phyloP scores from a whole-genome alignment of 2,888 invertebrate genomes.

The Malachius bipustulatus region DNA sequence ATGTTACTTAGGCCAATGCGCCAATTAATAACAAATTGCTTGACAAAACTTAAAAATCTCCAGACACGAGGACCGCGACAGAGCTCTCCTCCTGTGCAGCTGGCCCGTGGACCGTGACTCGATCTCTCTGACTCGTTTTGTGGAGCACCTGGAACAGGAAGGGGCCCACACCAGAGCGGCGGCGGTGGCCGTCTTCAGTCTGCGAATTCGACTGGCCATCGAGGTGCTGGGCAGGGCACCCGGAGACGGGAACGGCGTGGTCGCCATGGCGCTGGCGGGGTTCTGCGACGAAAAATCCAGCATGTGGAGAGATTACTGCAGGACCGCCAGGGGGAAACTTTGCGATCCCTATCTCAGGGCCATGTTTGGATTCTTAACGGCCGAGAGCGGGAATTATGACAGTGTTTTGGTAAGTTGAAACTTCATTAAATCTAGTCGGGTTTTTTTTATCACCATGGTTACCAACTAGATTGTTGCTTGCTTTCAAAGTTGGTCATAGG shows the following conservation, averaged over 20 bases:
- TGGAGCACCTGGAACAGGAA: conserved; percentile 61
- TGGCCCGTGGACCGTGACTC: conserved; percentile 75
- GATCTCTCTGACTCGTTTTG: conserved; percentile 41
- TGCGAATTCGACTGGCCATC: conserved; percentile 72
- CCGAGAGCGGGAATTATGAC: conserved; percentile 64
- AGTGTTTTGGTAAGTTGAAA: conserved; percentile 58
- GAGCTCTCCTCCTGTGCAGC: conserved; percentile 76
- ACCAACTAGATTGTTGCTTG: too few species aligned
- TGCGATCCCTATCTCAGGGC: conserved; percentile 85
- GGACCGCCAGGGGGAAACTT: conserved; percentile 60
- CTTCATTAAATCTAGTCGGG: too few species aligned
- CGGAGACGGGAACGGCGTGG: conserved; percentile 37
- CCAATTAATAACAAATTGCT: too few species aligned
- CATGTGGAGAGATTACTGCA: conserved; percentile 66
- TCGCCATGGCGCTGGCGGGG: conserved; percentile 75
- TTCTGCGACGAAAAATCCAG: conserved; percentile 75
- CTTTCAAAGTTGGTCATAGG: too few species aligned
- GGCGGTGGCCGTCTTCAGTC: conserved; percentile 82
- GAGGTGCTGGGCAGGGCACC: conserved; percentile 72
- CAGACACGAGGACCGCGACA: conserved; percentile 63
- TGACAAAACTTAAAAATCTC: too few species aligned
- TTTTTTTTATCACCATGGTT: too few species aligned
- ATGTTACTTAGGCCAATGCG: too few species aligned
- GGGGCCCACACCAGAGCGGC: conserved; percentile 73
- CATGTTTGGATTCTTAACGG: conserved; percentile 81